Conservation (phyloP, 2,113 vertebrate genomes). For the Nansenia antarctica region DNA sequence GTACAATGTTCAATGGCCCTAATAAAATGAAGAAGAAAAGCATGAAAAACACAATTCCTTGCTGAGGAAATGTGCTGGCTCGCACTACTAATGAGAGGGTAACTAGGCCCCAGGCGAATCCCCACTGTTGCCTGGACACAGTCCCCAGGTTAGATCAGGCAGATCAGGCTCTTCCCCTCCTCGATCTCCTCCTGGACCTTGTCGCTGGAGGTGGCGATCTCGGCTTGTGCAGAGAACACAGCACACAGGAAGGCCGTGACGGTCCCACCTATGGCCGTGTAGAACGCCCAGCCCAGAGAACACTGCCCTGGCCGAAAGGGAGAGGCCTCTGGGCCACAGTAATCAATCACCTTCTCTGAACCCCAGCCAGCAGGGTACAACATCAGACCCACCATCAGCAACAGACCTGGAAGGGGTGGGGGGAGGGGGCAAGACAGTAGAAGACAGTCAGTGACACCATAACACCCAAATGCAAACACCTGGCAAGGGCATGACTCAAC, state of each 20-base stretch:
- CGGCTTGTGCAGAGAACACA: conserved; percentile 94
- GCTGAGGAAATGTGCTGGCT: too few relatives aligned
- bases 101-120: too few relatives aligned
- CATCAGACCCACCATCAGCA: conserved; percentile 94
- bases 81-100: too few relatives aligned
- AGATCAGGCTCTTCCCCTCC: conserved; percentile 97
- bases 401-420: conserved; percentile 80
- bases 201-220: conserved; percentile 98
- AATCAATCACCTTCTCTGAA: conserved; percentile 88
- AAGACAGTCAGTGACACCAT: too few relatives aligned
- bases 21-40: too few relatives aligned
- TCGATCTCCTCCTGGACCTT: conserved; percentile 99
- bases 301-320: conserved; percentile 92
- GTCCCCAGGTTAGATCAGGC: conserved; percentile 97
- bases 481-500: too few relatives aligned
- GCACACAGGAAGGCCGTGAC: conserved; percentile 95
- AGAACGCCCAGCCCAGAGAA: conserved; percentile 98
- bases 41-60: too few relatives aligned
- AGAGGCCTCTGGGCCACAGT: conserved; percentile 89
- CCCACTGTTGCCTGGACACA: too few relatives aligned
- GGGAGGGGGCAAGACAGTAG: too few relatives aligned
- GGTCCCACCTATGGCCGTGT: conserved; percentile 92
- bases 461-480: too few relatives aligned
- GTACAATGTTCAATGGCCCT: too few relatives aligned
- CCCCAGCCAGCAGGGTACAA: conserved; percentile 98